Evolutionary conservation across 2,797 vertebrate species (phyloP).

Genomic region (Margarornis squamiger): DNA sequence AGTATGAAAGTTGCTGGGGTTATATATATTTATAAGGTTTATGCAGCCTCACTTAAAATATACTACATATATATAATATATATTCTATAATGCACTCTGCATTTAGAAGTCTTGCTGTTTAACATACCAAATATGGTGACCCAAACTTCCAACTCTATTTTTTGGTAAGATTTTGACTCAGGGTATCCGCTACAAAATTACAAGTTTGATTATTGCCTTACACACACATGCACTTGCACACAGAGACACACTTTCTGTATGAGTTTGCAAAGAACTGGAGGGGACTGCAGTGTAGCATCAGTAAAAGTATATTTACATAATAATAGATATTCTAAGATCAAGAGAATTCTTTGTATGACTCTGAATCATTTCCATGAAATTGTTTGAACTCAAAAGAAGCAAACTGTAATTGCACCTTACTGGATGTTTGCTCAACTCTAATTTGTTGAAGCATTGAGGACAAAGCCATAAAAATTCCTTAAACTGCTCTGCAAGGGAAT

Average conservation of each 20-base stretch:
- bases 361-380: background rate
- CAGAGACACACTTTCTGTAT: background rate
- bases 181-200: background rate
- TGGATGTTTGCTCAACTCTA: background rate
- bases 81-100: background rate
- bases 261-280: background rate
- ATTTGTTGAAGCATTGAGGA: background rate
- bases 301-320: background rate
- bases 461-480: background rate
- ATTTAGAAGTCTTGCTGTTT: background rate
- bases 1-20: background rate
- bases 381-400: background rate
- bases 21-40: background rate
- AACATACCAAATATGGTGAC: background rate
- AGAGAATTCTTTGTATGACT: background rate
- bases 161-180: background rate
- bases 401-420: background rate
- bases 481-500: background rate
- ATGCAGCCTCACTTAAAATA: background rate
- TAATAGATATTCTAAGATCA: background rate
- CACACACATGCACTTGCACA: background rate
- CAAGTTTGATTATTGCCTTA: background rate
- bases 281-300: background rate
- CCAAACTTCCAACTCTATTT: background rate
- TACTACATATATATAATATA: background rate